Percentiles rank a stretch among this genome's conserved stretches.
Conservation (phyloP, 2,888 invertebrate species). For the Leptopilina myrica region DNA sequence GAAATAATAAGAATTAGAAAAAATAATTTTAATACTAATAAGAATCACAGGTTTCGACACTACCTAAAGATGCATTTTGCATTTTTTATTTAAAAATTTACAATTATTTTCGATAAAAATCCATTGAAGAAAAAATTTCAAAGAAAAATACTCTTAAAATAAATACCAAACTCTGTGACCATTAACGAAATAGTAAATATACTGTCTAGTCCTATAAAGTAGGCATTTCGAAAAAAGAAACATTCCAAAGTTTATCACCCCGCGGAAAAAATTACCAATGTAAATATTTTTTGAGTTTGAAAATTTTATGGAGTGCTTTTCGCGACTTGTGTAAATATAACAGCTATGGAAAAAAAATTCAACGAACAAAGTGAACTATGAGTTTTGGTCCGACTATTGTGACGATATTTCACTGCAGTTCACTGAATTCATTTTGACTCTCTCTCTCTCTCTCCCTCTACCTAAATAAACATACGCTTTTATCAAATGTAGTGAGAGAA, state of each 20-base stretch:
- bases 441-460: neutral
- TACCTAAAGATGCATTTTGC: too few relatives aligned
- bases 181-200: too few relatives aligned
- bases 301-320: neutral
- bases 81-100: too few relatives aligned
- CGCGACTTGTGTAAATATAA: slow-evolving; percentile 25
- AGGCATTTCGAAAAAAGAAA: neutral
- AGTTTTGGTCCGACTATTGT: slow-evolving; percentile 25
- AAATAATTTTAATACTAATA: too few relatives aligned
- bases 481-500: slow-evolving; percentile 1
- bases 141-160: too few relatives aligned
- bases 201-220: too few relatives aligned
- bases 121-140: too few relatives aligned
- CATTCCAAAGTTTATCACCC: neutral
- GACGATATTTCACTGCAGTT: slow-evolving; percentile 30
- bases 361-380: slow-evolving; percentile 18
- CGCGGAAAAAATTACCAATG: neutral
- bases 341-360: neutral
- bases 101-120: too few relatives aligned
- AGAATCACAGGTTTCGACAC: too few relatives aligned
- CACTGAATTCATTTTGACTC: slow-evolving; percentile 19
- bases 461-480: slow-evolving; percentile 30
- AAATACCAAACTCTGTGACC: too few relatives aligned
- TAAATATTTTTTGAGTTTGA: slow-evolving; percentile 12
- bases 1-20: too few relatives aligned